Conservation (phyloP, 2,797 vertebrate species). For the Sebastes steindachneri region DNA sequence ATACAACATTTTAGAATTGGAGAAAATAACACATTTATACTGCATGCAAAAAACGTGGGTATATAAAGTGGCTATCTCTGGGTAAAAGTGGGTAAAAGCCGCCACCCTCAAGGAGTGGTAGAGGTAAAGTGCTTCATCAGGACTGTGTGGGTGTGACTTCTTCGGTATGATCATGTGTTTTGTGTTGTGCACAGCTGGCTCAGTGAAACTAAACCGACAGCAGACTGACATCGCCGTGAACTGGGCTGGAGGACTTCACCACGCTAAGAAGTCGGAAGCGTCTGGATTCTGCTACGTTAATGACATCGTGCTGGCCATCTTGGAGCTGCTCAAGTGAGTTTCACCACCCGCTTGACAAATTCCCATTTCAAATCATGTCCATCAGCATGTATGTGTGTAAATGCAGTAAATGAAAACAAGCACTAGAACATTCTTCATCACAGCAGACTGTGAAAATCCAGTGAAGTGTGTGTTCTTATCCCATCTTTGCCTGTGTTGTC, state of each 20-base stretch:
- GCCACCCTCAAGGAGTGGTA: too few species aligned
- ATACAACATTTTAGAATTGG: too few species aligned
- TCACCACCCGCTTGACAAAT: neutral
- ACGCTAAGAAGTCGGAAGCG: slow-evolving; percentile 94
- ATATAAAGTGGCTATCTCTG: too few species aligned
- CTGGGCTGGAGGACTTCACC: slow-evolving; percentile 94
- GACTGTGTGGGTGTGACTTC: too few species aligned
- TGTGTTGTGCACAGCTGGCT: slow-evolving; percentile 83
- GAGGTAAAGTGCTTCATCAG: neutral
- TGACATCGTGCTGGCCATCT: slow-evolving; percentile 93
- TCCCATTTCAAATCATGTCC: neutral
- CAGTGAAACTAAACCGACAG: slow-evolving; percentile 92
- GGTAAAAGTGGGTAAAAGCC: too few species aligned
- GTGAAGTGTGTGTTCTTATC: neutral
- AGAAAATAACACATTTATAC: too few species aligned
- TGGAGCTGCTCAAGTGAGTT: slow-evolving; percentile 93
- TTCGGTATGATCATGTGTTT: neutral
- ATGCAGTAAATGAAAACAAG: neutral
- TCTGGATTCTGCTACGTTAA: slow-evolving; percentile 96
- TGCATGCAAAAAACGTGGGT: too few species aligned
- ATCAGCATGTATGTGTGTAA: neutral
- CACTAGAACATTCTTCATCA: neutral
- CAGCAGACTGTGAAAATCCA: neutral
- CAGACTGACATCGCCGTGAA: slow-evolving; percentile 95
- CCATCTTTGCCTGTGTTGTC: neutral